Base-by-base conservation (phyloP, 2,888 invertebrate genomes). In the Oxycera nigricornis region DNA sequence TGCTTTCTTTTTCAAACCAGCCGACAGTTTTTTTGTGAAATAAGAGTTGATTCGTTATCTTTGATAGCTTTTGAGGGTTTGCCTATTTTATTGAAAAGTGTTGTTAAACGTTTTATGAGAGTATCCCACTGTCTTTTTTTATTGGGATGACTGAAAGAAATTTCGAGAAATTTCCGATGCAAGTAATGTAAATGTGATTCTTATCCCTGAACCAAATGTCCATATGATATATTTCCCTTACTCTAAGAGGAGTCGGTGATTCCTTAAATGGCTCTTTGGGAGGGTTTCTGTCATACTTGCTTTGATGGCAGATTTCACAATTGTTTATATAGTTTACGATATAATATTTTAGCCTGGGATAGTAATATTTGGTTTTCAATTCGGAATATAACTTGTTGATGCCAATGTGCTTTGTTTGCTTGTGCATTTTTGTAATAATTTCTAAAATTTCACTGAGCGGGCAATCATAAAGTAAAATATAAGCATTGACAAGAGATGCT, bases 211-310 rank as follows among this genome's bases (percentile, higher is more conserved):
- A 55, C 52, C 52, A 55, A 55, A 55, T 55, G 24, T 24, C 52
- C n/a, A 55, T 22, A 17, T 22, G 52, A 55, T 55, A 55, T 55
- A 55, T 55, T 55, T 55, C 52, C 52, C 52, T 55, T 22, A 55
- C 11, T 24, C 17, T 2, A 1, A 11, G 1, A 17, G 55, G 2
- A n/a, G 24, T 55, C 24, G 11, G 20, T 1, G 55, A 22, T 55
- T 55, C 17, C 22, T 59, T 26, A 17, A 59, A 59, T 17, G 30
- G 59, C 30, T n/a, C 3, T 30, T 59, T 28, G n/a, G 9, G 6
- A 7, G 59, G 59, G 26, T 30, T 59, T 30, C 59, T 59, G 9
- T 59, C 59, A 30, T 59, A 59, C 30, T 59, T 59, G 1, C 30
- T 30, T 28, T 28, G 26, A 17, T 30, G 9, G 30, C 59, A 59